Base-by-base conservation (phyloP, 2,113 vertebrate genomes). In the Apaloderma vittatum region DNA sequence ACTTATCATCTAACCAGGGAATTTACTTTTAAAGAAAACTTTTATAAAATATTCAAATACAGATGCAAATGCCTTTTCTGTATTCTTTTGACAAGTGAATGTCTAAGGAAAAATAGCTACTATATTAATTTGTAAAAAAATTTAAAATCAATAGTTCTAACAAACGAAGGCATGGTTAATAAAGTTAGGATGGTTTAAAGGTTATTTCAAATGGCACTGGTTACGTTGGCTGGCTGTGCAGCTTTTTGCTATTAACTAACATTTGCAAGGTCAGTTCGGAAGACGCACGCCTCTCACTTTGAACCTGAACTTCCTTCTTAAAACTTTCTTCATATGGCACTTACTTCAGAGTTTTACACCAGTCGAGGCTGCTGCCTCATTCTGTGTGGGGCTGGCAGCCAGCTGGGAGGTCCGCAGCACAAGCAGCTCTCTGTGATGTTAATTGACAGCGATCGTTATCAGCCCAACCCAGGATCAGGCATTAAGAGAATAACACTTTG, bases 291-390 rank as follows among this genome's bases (percentile, higher is more conserved):
- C 1, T 72, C 59, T 58, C 65, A 23, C 86, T 93, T 92, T 55
- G 46, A 95, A 85, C 54, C n/a, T 57, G 55, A 95, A 87, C 22
- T 96, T 89, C 49, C 52, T 79, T 90, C 70, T 85, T 62, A 52
- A 88, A 93, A 95, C 55, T 93, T 93, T 84, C 48, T 90, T 81
- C 40, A 85, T 74, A 15, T 1, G 63, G 22, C n/a, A 37, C 30
- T 88, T 66, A 37, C 30, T 88, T 66, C 36, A 48, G n/a, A 49
- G n/a, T 82, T 85, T 91, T 83, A 54, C 20, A 65, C 32, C 40
- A 79, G 51, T 43, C 4, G 8, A 57, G 63, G 15, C 54, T 40
- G 24, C 32, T 49, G 4, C 65, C 55, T 63, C 48, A 70, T 85
- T 62, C 37, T 43, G 12, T 1, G 3, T 12, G 46, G 65, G 63